Conservation (phyloP, 1,140 invertebrate genomes). For the Pseudomyrmex concolor region DNA sequence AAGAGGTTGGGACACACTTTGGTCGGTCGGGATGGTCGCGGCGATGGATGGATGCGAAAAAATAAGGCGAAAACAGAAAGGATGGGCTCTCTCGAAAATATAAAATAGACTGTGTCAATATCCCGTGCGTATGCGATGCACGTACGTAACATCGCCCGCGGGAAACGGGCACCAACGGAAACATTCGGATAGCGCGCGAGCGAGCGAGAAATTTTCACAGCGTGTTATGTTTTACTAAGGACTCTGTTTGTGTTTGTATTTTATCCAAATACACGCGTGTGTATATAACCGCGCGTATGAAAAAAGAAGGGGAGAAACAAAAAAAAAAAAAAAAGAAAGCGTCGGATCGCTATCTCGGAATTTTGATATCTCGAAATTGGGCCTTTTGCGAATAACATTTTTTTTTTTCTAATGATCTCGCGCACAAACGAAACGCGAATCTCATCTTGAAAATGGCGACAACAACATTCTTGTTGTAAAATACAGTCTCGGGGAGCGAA, state of each 20-base stretch:
- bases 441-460: too few species aligned
- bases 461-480: too few species aligned
- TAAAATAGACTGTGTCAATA: slow-evolving; percentile 49
- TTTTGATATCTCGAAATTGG: slow-evolving; percentile 22
- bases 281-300: neutral
- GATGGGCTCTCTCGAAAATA: slow-evolving; percentile 29
- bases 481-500: too few species aligned
- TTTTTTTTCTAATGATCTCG: neutral
- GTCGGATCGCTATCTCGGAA: slow-evolving; percentile 2
- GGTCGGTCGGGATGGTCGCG: neutral
- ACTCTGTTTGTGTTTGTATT: slow-evolving; percentile 60
- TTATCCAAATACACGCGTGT: slow-evolving; percentile 40
- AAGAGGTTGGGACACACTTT: neutral
- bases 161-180: slow-evolving; percentile 20
- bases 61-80: slow-evolving; percentile 2
- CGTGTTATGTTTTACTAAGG: slow-evolving; percentile 61
- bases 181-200: neutral
- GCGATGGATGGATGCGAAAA: slow-evolving; percentile 30
- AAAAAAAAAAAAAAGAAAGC: neutral
- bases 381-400: neutral
- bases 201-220: slow-evolving; percentile 39
- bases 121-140: slow-evolving; percentile 41
- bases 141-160: slow-evolving; percentile 9
- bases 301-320: neutral
- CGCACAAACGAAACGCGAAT: too few species aligned